Base-by-base conservation (phyloP, 2,888 invertebrate genomes). In the Hoplodrina blanda region DNA sequence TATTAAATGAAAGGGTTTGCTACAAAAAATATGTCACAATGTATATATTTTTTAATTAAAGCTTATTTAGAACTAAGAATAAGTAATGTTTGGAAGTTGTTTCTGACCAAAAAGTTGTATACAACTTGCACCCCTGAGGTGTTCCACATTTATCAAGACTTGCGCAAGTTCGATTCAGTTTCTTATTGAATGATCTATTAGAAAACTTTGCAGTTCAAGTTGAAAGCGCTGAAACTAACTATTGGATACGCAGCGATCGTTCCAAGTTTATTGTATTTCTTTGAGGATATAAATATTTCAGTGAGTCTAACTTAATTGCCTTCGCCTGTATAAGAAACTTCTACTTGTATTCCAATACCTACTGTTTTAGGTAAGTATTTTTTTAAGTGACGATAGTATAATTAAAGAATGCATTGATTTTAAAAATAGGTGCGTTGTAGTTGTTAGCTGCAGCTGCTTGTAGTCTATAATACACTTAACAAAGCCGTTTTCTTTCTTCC, bases 151-250 rank as follows among this genome's bases (percentile, higher is more conserved):
- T 79, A 79, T 67, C 63, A 75, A 37, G 52, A 33, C 52, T 62
- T 62, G 80, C 66, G 20, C 33, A 19, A 71, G n/a, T 71, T 60
- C 63, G 49, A 90, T 88, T 37, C 80, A 87, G 78, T 69, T 73
- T 73, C 64, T 68, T 59, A 77, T 69, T 69, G 69, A 37, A 89
- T 87, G 71, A 76, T 78, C 76, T 76, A 80, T 80, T 56, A 37
- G 66, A 44, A 57, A 73, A 76, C 41, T 63, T 72, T 1, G 49
- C 52, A 55, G 55, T 59, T 46, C 52, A 17, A 62, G 60, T 46
- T 20, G 37, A 50, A 63, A 62, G 63, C 61, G 62, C 56, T 66
- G 65, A 50, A 61, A 76, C 59, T 56, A 60, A n/a, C 20, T 66
- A 78, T 61, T 55, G 55, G 52, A 49, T n/a, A 75, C 53, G 20